Evolutionary conservation across 2,888 invertebrate species (phyloP), one percentile per base, ranked within the genome.

Genomic region (Thymelicus acteon): DNA sequence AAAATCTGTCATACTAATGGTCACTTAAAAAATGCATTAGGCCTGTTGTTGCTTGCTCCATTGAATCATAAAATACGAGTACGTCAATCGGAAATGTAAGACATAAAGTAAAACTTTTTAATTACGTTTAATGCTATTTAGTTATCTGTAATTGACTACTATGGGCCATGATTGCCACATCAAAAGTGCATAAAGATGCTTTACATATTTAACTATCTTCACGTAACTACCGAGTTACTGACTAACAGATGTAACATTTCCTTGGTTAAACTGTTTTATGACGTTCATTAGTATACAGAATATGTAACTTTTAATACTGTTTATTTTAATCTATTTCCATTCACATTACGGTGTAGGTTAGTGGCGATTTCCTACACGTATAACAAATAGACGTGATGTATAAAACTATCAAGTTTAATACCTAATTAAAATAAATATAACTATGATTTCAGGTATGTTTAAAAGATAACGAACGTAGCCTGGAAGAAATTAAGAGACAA

Each of bases 21-120:
- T 54, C 24, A 54, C 54, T 54, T 54, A 54, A 19, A 52, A 54
- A 54, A 12, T 54, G 19, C 54, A 54, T 54, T 54, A 24, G 24
- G 54, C 54, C 10, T n/a, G 54, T 54, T 24, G 24, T 24, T 24
- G 54, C 12, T 54, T 24, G 54, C 54, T 24, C 6, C 4, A 24
- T 6, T 24, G 24, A 54, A 54, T 24, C 10, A 24, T 54, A 24
- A 54, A 54, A 54, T 54, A 54, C 54, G 54, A 24, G 19, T 52
- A 52, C 24, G 54, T 54, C 54, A 54, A 54, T 52, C 52, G 52
- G 52, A 52, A 52, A 52, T 24, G 54, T 54, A 24, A 24, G 24
- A 54, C 31, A 8, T 54, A 24, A 19, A 15, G 8, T 52, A 52
- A 49, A 54, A 24, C 19, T 12, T 19, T 54, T 54, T 54, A 10